Base-by-base conservation (phyloP, 1,140 invertebrate genomes). In the Ostrea denselamellosa region DNA sequence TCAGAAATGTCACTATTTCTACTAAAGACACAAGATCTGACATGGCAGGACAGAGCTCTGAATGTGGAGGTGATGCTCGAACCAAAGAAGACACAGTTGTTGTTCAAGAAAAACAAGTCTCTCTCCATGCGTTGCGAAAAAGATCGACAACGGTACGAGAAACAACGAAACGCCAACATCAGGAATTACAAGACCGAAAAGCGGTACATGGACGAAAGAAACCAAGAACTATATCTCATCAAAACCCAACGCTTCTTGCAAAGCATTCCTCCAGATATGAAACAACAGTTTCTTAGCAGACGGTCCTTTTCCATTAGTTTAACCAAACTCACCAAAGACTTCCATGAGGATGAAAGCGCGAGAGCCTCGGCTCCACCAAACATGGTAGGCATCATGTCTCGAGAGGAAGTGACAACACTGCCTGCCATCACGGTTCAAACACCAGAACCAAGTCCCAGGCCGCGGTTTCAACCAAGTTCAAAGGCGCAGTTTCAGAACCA, bases 91-190 rank as follows among this genome's bases (percentile, higher is more conserved):
- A 90, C 88, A 0, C 86, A 90, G 0, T 88, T 91, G 44, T 83
- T 91, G 22, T 81, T 91, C 84, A 92, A 91, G 89, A 92, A 92
- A 84, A 90, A 92, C 84, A 91, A 90, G 58, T 87, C 89, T 17
- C 89, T 90, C 34, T 85, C 83, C 22, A 87, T 89, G n/a, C 90
- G 90, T 19, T 88, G 68, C 71, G 58, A 88, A 44, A 88, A 88
- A 56, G 90, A 90, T 14, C 87, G 89, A 51, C 68, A 89, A n/a
- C 58, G 89, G 1, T 91, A 89, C 52, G 87, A 91, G 51, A 89
- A 86, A 25, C 90, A 92, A 87, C 54, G 68, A 68, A 83, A 85
- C 14, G 83, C 89, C 19, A 77, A 77, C 62, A 44, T 91, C 19
- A 89, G 90, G 51, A 87, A 89, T 62, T 90, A 88, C 53, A 83